These are phyloP conservation scores for Ptilonorhynchus violaceus DNA, from an alignment of 2,113 vertebrate species.

Conservation along the genomic window DNA sequence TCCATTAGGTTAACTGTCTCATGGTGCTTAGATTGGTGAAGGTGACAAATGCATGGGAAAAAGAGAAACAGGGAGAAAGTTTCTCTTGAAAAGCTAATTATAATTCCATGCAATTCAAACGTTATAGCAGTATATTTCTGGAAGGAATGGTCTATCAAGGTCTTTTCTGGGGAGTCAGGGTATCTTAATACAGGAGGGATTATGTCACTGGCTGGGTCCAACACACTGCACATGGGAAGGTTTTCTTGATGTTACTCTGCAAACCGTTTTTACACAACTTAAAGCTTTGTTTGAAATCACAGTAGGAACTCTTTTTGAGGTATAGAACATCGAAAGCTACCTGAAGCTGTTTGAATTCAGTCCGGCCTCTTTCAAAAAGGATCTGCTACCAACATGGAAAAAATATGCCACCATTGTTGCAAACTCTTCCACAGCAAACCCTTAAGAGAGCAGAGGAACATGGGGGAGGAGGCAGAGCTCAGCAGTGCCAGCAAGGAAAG, in stretches of 20 bases:
- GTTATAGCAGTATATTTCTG: neutral
- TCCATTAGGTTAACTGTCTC: neutral
- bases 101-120: neutral
- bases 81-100: neutral
- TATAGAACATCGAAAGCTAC: neutral
- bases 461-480: neutral
- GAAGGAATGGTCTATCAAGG: neutral
- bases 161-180: neutral
- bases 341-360: neutral
- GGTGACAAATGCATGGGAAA: neutral
- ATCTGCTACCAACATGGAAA: neutral
- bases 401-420: rapidly evolving
- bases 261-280: neutral
- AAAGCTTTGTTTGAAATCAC: neutral
- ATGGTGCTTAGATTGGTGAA: neutral
- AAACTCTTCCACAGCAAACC: neutral
- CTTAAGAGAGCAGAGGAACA: neutral
- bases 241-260: neutral
- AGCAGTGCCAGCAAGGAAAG: neutral
- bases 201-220: neutral
- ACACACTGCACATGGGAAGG: rapidly evolving
- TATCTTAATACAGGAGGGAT: rapidly evolving
- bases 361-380: neutral
- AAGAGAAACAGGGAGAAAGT: neutral
- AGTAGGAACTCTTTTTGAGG: neutral